These are phyloP conservation scores for Clinocottus analis DNA, from an alignment of 2,113 vertebrate genomes.

Conservation along the genomic window DNA sequence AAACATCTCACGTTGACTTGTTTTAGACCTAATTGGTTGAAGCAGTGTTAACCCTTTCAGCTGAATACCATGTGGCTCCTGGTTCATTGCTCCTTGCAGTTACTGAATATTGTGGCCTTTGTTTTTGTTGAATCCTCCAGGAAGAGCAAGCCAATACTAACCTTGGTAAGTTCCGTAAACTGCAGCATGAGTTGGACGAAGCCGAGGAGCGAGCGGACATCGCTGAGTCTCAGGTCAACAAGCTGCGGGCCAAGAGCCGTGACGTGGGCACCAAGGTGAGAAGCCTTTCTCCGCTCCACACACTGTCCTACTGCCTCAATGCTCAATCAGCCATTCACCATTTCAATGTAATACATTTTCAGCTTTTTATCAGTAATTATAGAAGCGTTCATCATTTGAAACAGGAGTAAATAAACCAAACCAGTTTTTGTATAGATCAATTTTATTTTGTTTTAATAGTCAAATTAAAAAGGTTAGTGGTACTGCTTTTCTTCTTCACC, in stretches of 20 bases:
- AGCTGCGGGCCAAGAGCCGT: conserved; percentile 83
- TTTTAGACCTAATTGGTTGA: not conserved
- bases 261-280: conserved; percentile 82
- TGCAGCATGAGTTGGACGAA: conserved; percentile 87
- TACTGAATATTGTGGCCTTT: not conserved
- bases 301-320: not conserved
- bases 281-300: not conserved
- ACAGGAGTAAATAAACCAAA: conserved; percentile 19
- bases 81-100: not conserved
- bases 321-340: not conserved
- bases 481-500: not conserved
- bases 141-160: conserved; percentile 85
- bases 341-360: not conserved
- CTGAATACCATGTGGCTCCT: not conserved
- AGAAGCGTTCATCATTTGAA: not conserved
- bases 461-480: not conserved
- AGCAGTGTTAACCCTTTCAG: not conserved
- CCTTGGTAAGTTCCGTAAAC: conserved; percentile 83
- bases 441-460: conserved; percentile 50
- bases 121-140: conserved; percentile 52
- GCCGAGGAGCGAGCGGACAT: conserved; percentile 85
- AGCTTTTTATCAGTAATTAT: not conserved
- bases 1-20: conserved; percentile 1
- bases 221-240: conserved; percentile 86
- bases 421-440: conserved; percentile 15